phyloP scores from a whole-genome alignment of 2,797 vertebrate species.

The Xenentodon cancila region DNA sequence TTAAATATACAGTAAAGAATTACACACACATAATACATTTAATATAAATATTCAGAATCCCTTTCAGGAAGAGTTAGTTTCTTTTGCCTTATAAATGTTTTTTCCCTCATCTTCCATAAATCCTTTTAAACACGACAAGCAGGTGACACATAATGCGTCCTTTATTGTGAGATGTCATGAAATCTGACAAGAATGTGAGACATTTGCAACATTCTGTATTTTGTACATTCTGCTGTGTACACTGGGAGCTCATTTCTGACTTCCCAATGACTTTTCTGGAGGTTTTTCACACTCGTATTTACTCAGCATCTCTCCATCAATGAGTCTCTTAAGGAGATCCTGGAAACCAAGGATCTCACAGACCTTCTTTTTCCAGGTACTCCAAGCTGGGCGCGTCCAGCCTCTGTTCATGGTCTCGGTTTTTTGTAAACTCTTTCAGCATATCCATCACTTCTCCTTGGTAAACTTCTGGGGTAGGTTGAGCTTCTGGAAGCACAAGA shows the following conservation, averaged over 20 bases:
- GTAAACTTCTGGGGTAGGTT: constrained; percentile 87
- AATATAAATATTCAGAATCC: constrained; percentile 15
- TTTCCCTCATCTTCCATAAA: background rate
- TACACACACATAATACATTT: constrained; percentile 18
- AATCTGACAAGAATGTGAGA: background rate
- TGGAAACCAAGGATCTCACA: constrained; percentile 32
- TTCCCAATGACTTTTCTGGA: constrained; percentile 3
- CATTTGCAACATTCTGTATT: constrained; percentile 4
- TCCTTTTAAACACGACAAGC: background rate
- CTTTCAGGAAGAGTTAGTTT: background rate
- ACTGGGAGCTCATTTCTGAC: background rate
- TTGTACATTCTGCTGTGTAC: background rate
- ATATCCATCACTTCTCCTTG: constrained; percentile 91
- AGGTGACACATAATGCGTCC: background rate
- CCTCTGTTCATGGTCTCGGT: constrained; percentile 91
- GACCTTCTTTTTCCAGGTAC: constrained; percentile 83
- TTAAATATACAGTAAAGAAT: constrained; percentile 32
- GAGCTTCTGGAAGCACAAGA: constrained; percentile 79
- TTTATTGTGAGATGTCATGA: background rate
- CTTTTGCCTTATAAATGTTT: background rate
- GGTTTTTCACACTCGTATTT: constrained; percentile 7
- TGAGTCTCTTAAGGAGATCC: constrained; percentile 35
- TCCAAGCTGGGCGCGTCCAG: constrained; percentile 91
- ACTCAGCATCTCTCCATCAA: constrained; percentile 3
- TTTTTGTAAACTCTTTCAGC: constrained; percentile 93